Evolutionary conservation across 2,797 vertebrate species (phyloP).

Genomic region (Typhlichthys subterraneus): DNA sequence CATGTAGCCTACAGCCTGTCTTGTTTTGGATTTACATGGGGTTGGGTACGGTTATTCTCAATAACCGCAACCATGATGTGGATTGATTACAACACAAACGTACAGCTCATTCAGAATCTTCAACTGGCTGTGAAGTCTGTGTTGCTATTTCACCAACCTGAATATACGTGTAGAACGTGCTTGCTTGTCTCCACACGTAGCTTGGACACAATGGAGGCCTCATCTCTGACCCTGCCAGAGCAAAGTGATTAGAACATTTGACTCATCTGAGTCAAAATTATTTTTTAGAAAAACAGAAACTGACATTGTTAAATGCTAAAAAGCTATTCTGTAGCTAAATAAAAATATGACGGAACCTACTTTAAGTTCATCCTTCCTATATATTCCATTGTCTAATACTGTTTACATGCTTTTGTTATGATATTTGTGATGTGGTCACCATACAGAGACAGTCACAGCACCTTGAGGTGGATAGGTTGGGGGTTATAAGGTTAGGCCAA

Average conservation of each 20-base stretch:
- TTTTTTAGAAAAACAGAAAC: too few relatives aligned
- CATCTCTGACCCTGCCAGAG: background rate
- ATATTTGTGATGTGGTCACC: too few relatives aligned
- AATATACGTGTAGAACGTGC: constrained; percentile 32
- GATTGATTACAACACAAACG: background rate
- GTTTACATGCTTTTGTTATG: too few relatives aligned
- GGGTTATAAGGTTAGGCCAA: constrained; percentile 16
- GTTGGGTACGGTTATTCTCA: constrained; percentile 19
- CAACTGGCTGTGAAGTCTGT: constrained; percentile 11
- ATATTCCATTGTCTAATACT: too few relatives aligned
- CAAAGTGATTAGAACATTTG: constrained; percentile 13
- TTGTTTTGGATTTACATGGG: constrained; percentile 51
- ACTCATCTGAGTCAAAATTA: background rate
- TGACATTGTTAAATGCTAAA: too few relatives aligned
- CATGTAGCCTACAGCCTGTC: constrained; percentile 52
- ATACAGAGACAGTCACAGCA: constrained; percentile 10
- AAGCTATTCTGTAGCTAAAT: too few relatives aligned
- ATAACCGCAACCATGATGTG: constrained; percentile 34
- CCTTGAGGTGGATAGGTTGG: constrained; percentile 34
- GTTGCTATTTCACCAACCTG: constrained; percentile 27
- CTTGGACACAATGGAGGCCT: constrained; percentile 8
- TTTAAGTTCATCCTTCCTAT: too few relatives aligned
- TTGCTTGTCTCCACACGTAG: constrained; percentile 29
- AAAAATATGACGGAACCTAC: too few relatives aligned
- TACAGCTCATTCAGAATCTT: constrained; percentile 11